These are phyloP conservation scores for Spicauda simplicius DNA, from an alignment of 2,888 invertebrate species.

Conservation along the genomic window DNA sequence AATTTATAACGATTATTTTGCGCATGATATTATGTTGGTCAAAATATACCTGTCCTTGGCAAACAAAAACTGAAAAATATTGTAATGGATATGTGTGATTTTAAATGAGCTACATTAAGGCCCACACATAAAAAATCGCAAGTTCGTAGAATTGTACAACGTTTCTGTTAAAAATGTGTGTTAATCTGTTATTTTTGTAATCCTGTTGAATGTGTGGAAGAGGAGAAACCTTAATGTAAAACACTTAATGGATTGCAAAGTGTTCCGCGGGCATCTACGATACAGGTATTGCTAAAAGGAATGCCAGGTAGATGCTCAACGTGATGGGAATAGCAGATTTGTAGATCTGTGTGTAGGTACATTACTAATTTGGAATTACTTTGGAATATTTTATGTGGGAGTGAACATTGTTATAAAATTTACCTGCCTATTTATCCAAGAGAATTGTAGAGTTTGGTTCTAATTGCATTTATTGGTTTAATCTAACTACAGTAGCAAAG, in stretches of 20 bases:
- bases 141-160: no score
- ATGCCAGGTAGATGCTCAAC: conserved; percentile 6
- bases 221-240: neutral
- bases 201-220: neutral
- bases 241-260: neutral
- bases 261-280: neutral
- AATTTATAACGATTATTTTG: no score
- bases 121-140: neutral
- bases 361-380: conserved; percentile 3
- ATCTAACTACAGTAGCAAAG: conserved; percentile 48
- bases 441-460: neutral
- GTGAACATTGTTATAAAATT: neutral
- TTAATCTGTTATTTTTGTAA: neutral
- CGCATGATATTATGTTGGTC: no score
- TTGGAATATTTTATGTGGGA: neutral
- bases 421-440: conserved; percentile 13
- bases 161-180: no score
- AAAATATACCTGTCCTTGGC: no score
- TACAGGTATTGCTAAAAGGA: conserved; percentile 4
- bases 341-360: conserved; percentile 5
- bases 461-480: conserved; percentile 20
- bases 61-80: no score
- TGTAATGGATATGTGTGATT: conserved; percentile 12
- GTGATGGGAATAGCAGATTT: neutral
- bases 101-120: conserved; percentile 17